These are phyloP conservation scores for Elanoides forficatus DNA, from an alignment of 2,113 vertebrate species.

Conservation along the genomic window DNA sequence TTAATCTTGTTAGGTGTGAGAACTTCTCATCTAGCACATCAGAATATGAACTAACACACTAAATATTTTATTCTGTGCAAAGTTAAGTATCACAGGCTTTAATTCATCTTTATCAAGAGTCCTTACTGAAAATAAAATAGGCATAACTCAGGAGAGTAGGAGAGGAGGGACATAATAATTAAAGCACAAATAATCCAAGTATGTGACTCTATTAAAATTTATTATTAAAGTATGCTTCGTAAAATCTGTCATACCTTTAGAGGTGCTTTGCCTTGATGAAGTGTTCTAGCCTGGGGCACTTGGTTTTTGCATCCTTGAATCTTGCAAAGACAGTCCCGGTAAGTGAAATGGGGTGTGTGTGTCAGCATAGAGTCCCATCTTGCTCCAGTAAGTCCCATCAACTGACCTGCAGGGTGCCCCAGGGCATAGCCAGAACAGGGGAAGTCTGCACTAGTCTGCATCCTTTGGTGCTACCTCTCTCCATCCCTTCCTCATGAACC, in stretches of 20 bases:
- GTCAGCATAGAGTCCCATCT: neutral
- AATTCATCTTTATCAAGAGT: neutral
- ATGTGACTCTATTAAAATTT: neutral
- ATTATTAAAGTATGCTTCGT: neutral
- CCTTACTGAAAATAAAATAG: neutral
- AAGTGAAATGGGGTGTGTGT: too few species aligned
- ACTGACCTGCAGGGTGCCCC: too few species aligned
- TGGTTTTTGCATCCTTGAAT: neutral
- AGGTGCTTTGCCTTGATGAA: neutral
- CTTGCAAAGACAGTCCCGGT: neutral
- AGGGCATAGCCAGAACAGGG: accelerated
- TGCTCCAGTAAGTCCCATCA: neutral
- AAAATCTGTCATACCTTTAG: neutral
- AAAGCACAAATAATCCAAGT: neutral
- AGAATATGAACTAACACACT: neutral
- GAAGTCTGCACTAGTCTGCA: neutral
- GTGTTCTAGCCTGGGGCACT: neutral
- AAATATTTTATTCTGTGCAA: slow-evolving; percentile 18
- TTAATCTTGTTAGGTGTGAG: neutral
- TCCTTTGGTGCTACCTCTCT: accelerated
- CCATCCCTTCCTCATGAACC: neutral
- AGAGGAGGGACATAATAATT: neutral
- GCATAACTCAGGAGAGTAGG: neutral
- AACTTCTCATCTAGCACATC: neutral
- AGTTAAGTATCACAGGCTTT: neutral